Conservation (phyloP, 2,888 invertebrate genomes). For the Gandaritis pyraliata region DNA sequence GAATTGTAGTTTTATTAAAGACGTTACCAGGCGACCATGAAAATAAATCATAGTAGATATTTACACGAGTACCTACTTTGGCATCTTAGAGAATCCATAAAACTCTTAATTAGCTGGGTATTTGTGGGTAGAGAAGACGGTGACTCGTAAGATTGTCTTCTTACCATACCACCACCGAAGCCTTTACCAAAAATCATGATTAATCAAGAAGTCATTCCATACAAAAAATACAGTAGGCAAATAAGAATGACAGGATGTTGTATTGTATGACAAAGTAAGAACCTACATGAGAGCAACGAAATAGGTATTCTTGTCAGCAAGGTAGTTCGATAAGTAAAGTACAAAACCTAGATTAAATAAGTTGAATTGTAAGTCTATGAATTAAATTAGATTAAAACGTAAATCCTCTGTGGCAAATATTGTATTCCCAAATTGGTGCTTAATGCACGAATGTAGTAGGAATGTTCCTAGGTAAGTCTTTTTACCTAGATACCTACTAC, state of each 20-base stretch:
- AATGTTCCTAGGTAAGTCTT: too few species aligned
- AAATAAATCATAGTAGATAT: background rate
- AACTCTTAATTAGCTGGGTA: background rate
- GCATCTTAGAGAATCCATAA: background rate
- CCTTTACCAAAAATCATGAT: background rate
- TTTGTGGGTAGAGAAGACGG: background rate
- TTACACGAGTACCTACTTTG: background rate
- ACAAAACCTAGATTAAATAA: constrained; percentile 21
- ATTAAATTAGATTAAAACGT: background rate
- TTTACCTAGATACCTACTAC: too few species aligned
- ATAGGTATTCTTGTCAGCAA: constrained; percentile 16
- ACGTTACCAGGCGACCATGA: constrained; percentile 7
- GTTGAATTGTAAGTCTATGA: background rate
- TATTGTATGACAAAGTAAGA: background rate
- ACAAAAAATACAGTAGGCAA: background rate
- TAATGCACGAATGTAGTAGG: too few species aligned
- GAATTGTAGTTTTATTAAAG: constrained; percentile 85
- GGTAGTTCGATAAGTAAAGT: constrained; percentile 17
- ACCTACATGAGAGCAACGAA: constrained; percentile 22
- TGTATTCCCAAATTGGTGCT: too few species aligned
- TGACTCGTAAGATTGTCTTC: background rate
- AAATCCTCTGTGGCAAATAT: too few species aligned
- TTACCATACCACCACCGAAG: background rate
- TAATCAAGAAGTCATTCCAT: background rate
- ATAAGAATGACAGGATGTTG: too few species aligned